Evolutionary conservation across 2,797 vertebrate species (phyloP), one percentile per base, ranked within the genome.

Genomic region (Sarcoramphus papa): DNA sequence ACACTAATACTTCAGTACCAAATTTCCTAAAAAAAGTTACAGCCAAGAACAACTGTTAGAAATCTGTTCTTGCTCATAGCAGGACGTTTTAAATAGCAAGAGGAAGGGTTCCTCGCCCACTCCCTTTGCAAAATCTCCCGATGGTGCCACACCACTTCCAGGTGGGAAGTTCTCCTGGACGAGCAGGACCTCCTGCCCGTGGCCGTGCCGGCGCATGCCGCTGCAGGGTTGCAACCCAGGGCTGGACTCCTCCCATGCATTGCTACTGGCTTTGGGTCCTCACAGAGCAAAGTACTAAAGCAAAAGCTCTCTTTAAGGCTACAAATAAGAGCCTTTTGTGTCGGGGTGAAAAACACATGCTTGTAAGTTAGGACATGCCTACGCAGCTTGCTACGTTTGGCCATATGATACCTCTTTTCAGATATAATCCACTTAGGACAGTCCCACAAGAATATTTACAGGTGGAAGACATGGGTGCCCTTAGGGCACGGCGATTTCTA

Each of bases 191-290:
- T 62, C 35, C 68, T 76, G 47, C 43, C 30, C 4, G 2, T 28
- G 37, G 37, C 68, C 1, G 0, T 28, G 35, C 53, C 7, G 8
- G 12, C 4, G 0, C 31, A 6, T 9, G 30, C 25, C 13, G 7
- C 59, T 65, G 54, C 62, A 25, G 69, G 47, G 41, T 11, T 59
- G 31, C 33, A 45, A 3, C 21, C 43, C 9, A 10, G 20, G 37
- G 62, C 35, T 64, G 40, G 35, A 41, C n/a, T 45, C 23, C 27
- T 86, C 48, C 43, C 65, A 45, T 0, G 2, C 33, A 14, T 28
- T 40, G 18, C 69, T 86, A 4, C 21, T 57, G 31, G 28, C 28
- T 76, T 89, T 53, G 65, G 17, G 30, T 57, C 56, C 62, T 86
- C 21, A 53, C 1, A 4, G 20, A 64, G 16, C 7, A 85, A 60